Conservation (phyloP, 2,888 invertebrate species). For the Strigamia maritima region DNA sequence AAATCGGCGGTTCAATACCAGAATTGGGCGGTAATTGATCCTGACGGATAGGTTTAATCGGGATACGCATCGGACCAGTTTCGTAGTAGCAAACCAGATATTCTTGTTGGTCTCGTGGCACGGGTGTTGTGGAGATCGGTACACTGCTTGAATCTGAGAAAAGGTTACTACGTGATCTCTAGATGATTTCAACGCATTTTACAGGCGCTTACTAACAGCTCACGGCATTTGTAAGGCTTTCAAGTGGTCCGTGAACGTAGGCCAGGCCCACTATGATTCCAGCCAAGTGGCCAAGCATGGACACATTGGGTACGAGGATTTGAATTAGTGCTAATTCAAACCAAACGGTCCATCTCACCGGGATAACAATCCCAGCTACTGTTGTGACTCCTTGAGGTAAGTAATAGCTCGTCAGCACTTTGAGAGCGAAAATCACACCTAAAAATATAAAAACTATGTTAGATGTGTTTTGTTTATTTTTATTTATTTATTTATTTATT, state of each 20-base stretch:
- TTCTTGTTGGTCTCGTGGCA: background rate
- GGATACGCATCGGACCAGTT: background rate
- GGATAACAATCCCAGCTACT: constrained; percentile 51
- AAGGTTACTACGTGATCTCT: background rate
- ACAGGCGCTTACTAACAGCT: background rate
- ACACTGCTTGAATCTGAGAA: background rate
- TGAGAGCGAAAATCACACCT: constrained; percentile 64
- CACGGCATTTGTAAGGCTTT: constrained; percentile 42
- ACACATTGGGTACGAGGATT: constrained; percentile 61
- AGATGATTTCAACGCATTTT: background rate
- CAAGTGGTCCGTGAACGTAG: constrained; percentile 58
- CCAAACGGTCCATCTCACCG: constrained; percentile 61
- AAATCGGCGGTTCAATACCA: background rate
- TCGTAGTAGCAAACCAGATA: constrained; percentile 25
- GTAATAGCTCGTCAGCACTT: constrained; percentile 56
- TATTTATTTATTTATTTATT: constrained; percentile 22
- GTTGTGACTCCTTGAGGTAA: constrained; percentile 46
- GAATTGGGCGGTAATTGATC: background rate
- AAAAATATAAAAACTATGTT: constrained; percentile 45
- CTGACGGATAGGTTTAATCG: background rate
- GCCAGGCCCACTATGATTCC: constrained; percentile 62
- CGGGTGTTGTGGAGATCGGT: background rate
- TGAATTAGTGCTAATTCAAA: constrained; percentile 62
- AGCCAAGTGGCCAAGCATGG: constrained; percentile 63
- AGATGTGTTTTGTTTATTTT: too few relatives aligned